A percentile compares a stretch with the other conserved stretches of the same genome.
Conservation (phyloP, 2,113 vertebrate species). For the Alouatta palliata region DNA sequence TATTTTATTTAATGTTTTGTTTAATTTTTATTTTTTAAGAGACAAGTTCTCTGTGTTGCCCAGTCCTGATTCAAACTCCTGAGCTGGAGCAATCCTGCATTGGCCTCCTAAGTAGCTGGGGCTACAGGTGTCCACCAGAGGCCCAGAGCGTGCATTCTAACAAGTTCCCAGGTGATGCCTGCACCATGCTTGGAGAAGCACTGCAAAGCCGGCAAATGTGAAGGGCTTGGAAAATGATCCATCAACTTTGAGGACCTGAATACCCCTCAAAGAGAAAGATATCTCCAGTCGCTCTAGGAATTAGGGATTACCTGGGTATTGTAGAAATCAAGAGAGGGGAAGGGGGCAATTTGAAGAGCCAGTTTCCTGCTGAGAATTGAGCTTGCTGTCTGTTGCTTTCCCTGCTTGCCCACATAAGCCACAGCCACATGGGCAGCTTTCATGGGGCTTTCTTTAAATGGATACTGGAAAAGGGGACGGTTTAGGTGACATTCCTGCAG, state of each 20-base stretch:
- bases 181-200: background rate
- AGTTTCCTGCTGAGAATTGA: background rate
- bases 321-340: background rate
- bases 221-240: background rate
- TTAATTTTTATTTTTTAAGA: background rate
- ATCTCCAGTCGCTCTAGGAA: background rate
- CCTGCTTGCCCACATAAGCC: background rate
- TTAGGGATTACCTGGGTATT: background rate
- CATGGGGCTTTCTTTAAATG: background rate
- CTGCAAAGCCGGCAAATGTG: background rate
- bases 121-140: background rate
- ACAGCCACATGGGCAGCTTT: background rate
- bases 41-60: background rate
- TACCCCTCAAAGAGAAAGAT: background rate
- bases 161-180: background rate
- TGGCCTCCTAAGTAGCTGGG: background rate
- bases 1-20: background rate
- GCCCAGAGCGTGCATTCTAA: background rate
- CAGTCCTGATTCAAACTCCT: background rate
- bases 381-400: background rate
- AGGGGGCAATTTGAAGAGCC: background rate
- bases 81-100: background rate
- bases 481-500: background rate
- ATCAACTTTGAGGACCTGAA: background rate
- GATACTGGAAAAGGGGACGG: background rate